Evolutionary conservation across 2,113 vertebrate genomes (phyloP).

Genomic region (Sinocyclocheilus anshuiensis): DNA sequence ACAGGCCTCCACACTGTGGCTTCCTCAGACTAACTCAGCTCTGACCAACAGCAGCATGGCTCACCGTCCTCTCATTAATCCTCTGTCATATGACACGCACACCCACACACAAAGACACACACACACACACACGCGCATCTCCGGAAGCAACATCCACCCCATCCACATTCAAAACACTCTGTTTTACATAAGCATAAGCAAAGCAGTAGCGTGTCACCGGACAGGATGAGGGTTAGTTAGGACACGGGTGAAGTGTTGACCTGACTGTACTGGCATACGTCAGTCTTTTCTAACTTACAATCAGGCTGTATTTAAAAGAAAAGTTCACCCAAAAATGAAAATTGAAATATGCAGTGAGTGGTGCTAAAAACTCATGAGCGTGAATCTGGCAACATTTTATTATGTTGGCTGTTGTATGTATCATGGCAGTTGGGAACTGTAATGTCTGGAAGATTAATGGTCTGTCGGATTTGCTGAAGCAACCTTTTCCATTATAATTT

Average conservation of each 20-base stretch:
- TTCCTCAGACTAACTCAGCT: conserved; percentile 18
- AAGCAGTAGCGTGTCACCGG: neutral
- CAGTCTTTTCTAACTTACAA: conserved; percentile 1
- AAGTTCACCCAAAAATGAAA: neutral
- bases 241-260: conserved; percentile 11
- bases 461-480: neutral
- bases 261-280: neutral
- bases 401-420: neutral
- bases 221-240: conserved; percentile 39
- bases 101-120: conserved; percentile 4
- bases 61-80: conserved; percentile 34
- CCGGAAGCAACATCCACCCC: conserved; percentile 52
- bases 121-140: neutral
- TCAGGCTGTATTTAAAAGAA: neutral
- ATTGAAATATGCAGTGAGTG: neutral
- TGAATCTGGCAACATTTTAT: neutral
- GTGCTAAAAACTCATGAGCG: neutral
- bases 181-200: conserved; percentile 57
- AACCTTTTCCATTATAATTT: neutral
- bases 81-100: conserved; percentile 43
- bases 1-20: conserved; percentile 14
- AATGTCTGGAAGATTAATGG: neutral
- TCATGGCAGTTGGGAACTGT: neutral
- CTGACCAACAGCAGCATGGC: conserved; percentile 18
- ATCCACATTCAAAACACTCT: conserved; percentile 59